Evolutionary conservation across 2,888 invertebrate genomes (phyloP).

Genomic region (Tetragonisca angustula): DNA sequence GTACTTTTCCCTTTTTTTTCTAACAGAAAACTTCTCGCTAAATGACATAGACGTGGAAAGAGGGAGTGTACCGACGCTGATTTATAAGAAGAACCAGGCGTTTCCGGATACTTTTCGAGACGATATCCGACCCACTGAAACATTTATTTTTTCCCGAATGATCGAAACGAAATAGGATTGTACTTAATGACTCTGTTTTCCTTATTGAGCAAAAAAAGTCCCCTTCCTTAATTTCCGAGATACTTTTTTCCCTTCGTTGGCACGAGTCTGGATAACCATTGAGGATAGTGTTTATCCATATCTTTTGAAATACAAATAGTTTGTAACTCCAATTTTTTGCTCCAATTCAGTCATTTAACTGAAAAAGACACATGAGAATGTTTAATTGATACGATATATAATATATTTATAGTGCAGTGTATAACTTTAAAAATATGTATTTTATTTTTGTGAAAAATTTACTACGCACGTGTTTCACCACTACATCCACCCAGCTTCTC

Average conservation of each 20-base stretch:
- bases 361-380: neutral
- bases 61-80: conserved; percentile 62
- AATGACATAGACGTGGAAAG: conserved; percentile 54
- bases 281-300: neutral
- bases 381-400: neutral
- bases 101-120: conserved; percentile 76
- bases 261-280: conserved; percentile 31
- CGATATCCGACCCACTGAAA: conserved; percentile 40
- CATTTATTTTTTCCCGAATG: conserved; percentile 44
- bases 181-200: conserved; percentile 60
- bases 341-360: neutral
- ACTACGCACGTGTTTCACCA: conserved; percentile 44
- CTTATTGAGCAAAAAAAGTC: conserved; percentile 47
- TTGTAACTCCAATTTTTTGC: neutral
- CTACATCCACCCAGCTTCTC: conserved; percentile 30
- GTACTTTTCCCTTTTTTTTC: conserved; percentile 63
- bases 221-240: conserved; percentile 9
- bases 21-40: conserved; percentile 56
- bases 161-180: conserved; percentile 52
- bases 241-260: conserved; percentile 6
- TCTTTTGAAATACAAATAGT: neutral
- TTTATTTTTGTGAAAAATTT: conserved; percentile 29
- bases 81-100: conserved; percentile 74
- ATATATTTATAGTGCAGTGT: neutral
- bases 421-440: neutral